Conservation (phyloP, 2,888 invertebrate genomes). For the Nomada ferruginata region DNA sequence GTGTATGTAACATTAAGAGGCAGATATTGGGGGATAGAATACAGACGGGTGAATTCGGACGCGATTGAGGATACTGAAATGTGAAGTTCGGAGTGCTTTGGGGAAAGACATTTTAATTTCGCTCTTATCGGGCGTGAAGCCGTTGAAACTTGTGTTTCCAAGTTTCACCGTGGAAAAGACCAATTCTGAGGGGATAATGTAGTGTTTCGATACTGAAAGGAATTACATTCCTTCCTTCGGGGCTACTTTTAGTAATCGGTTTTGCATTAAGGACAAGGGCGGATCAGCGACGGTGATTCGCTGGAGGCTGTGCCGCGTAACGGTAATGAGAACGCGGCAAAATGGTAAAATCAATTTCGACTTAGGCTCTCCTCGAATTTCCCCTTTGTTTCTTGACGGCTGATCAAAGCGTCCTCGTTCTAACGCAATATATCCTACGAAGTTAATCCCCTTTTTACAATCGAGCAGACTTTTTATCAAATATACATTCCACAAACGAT, state of each 20-base stretch:
- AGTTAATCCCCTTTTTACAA: neutral
- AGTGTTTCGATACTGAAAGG: slow-evolving; percentile 21
- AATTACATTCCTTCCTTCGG: slow-evolving; percentile 35
- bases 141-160: neutral
- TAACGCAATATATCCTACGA: neutral
- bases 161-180: neutral
- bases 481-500: neutral
- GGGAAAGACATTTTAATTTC: neutral
- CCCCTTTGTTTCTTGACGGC: slow-evolving; percentile 33
- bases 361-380: slow-evolving; percentile 30
- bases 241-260: slow-evolving; percentile 49
- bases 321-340: slow-evolving; percentile 43
- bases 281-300: slow-evolving; percentile 26
- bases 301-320: slow-evolving; percentile 1
- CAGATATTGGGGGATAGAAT: neutral
- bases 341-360: slow-evolving; percentile 58
- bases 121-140: neutral
- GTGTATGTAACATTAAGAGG: neutral
- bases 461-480: neutral
- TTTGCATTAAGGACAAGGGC: slow-evolving; percentile 52
- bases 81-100: neutral
- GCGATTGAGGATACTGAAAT: neutral
- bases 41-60: neutral
- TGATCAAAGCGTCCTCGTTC: slow-evolving; percentile 22
- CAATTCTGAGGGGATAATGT: slow-evolving; percentile 5